These are phyloP conservation scores for Luscinia luscinia DNA, from an alignment of 2,797 vertebrate species.

Conservation along the genomic window DNA sequence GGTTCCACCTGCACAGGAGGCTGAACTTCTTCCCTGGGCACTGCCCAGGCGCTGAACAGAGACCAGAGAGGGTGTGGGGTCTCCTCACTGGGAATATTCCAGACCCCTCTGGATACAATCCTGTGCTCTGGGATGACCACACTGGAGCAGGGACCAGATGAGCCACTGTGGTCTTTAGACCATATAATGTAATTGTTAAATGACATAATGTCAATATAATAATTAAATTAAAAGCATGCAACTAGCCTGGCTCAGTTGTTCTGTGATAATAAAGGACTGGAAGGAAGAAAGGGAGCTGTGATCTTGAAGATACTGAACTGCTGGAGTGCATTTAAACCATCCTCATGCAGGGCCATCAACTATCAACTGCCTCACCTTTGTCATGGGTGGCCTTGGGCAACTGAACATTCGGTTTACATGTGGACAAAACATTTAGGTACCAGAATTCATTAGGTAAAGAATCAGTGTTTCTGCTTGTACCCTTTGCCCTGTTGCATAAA, in stretches of 20 bases:
- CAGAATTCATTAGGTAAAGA: not conserved
- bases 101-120: rapidly evolving
- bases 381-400: rapidly evolving
- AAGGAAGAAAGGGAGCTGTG: not conserved
- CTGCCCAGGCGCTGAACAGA: not conserved
- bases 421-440: not conserved
- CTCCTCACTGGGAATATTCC: not conserved
- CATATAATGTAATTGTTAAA: not conserved
- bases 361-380: not conserved
- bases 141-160: not conserved
- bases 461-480: not conserved
- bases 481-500: not conserved
- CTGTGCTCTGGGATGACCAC: not conserved
- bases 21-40: too few relatives aligned
- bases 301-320: not conserved
- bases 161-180: not conserved
- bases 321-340: not conserved
- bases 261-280: not conserved
- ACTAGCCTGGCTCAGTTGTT: not conserved
- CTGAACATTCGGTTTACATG: not conserved
- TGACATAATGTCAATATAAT: not conserved
- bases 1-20: too few relatives aligned
- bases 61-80: too few relatives aligned
- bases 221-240: not conserved
- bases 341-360: not conserved